phyloP scores from a whole-genome alignment of 2,888 invertebrate species.

The Xestia xanthographa region DNA sequence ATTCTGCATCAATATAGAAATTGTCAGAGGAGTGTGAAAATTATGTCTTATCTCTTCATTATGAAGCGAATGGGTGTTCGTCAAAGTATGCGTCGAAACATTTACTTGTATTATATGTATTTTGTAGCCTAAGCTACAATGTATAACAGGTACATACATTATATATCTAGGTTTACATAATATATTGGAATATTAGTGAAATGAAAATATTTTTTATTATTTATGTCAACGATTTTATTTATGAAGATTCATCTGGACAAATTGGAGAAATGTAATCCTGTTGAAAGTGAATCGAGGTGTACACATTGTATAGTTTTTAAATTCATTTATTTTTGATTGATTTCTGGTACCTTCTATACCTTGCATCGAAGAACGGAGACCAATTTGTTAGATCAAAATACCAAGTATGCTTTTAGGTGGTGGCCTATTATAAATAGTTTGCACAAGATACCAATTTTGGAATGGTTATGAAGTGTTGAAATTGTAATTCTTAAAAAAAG shows the following conservation, averaged over 20 bases:
- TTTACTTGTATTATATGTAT: conserved; percentile 67
- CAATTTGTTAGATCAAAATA: conserved; percentile 61
- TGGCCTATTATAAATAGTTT: conserved; percentile 78
- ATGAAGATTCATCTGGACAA: conserved; percentile 65
- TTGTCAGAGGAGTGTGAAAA: conserved; percentile 40
- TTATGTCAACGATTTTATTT: conserved; percentile 64
- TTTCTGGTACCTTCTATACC: conserved; percentile 71
- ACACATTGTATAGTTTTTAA: conserved; percentile 66
- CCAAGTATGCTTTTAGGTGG: conserved; percentile 73
- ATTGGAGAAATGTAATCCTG: conserved; percentile 66
- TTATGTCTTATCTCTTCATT: conserved; percentile 37
- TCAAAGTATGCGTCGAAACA: conserved; percentile 53
- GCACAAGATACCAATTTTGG: conserved; percentile 77
- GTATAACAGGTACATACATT: conserved; percentile 62
- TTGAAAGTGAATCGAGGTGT: conserved; percentile 66
- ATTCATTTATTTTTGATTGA: conserved; percentile 68
- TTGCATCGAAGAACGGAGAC: conserved; percentile 70
- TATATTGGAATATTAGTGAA: conserved; percentile 62
- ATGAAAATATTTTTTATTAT: conserved; percentile 65
- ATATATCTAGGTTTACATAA: conserved; percentile 65
- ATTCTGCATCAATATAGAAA: conserved; percentile 46
- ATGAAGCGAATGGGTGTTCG: conserved; percentile 40
- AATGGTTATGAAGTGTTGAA: conserved; percentile 63
- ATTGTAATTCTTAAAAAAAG: conserved; percentile 74
- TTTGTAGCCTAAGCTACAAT: conserved; percentile 61